Base-by-base conservation (phyloP, 2,888 invertebrate species). In the Poecilus cupreus region DNA sequence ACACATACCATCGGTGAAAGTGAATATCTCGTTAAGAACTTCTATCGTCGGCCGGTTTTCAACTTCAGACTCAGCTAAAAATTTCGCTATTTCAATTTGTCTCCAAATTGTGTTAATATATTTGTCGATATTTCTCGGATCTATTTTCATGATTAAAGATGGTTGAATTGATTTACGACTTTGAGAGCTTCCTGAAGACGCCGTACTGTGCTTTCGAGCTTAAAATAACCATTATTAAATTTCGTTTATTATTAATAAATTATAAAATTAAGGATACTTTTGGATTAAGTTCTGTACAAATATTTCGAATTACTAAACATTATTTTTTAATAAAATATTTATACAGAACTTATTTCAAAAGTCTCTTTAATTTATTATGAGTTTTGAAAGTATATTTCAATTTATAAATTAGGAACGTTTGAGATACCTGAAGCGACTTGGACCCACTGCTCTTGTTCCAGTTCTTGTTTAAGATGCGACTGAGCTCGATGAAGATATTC, bases 61-160 rank as follows among this genome's bases (percentile, higher is more conserved):
- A 10, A 88, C 89, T 87, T 96, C 95, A 83, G 93, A 93, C 2
- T 90, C 90, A 0, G 93, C 91, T 18, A 96, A 88, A 87, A 93
- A 96, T 84, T 95, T 94, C 0, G 94, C 93, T 0, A 96, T 91
- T 85, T 97, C 96, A 85, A 94, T 93, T 88, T 97, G 97, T n/a
- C 94, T 90, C 3, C 92, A 91, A 83, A 97, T 94, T 0, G 95
- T 95, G 80, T 93, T 94, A 84, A 97, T 94, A 83, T 96, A 93
- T 84, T 93, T 94, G 87, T 94, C 94, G 83, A 96, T 92, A n/a
- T 94, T 93, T 83, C 91, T 90, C 22, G 92, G 92, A 87, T 94
- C 94, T 86, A 96, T 90, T 88, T 94, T 93, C 91, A 95, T 93
- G 5, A 93, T 92, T 54, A 95, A 90, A 0, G 92, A 90, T 83